Percentiles rank a stretch among this genome's conserved stretches.
phyloP scores from a whole-genome alignment of 2,113 vertebrate species.

The Benitochromis conjunctus region DNA sequence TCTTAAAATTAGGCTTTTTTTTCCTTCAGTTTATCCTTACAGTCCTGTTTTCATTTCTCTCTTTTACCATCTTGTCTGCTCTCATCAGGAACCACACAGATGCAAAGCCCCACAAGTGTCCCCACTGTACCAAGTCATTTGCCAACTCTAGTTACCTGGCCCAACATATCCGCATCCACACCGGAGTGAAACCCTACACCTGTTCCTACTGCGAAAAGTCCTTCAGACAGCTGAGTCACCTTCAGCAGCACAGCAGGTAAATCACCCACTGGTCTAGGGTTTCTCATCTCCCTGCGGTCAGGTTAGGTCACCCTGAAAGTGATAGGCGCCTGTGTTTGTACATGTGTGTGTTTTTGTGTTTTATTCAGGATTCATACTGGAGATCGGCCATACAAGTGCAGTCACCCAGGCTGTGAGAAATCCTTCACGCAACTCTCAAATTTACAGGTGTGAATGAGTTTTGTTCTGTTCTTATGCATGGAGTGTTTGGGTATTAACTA shows the following conservation, averaged over 20 bases:
- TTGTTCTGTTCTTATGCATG: neutral
- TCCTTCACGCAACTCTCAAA: conserved; percentile 98
- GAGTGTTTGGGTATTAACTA: neutral
- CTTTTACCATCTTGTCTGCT: neutral
- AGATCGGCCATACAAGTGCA: conserved; percentile 94
- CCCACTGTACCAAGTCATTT: conserved; percentile 97
- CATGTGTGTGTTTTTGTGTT: conserved; percentile 26
- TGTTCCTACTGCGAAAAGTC: conserved; percentile 94
- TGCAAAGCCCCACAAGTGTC: conserved; percentile 99
- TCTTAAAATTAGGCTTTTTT: neutral
- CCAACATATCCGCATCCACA: conserved; percentile 97
- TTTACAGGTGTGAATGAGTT: conserved; percentile 81
- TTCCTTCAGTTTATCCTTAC: neutral
- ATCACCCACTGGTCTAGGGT: conserved; percentile 22
- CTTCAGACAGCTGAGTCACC: conserved; percentile 95
- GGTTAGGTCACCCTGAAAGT: neutral
- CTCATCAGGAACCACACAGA: conserved; percentile 91
- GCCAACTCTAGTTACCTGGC: conserved; percentile 98
- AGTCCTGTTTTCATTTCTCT: neutral
- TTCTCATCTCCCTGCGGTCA: neutral
- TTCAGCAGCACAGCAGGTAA: conserved; percentile 99
- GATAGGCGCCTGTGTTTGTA: neutral
- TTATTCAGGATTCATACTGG: conserved; percentile 93
- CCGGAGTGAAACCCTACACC: conserved; percentile 94
- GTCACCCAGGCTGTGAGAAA: conserved; percentile 94